Conservation (phyloP, 2,888 invertebrate species). For the Ctena decussata region DNA sequence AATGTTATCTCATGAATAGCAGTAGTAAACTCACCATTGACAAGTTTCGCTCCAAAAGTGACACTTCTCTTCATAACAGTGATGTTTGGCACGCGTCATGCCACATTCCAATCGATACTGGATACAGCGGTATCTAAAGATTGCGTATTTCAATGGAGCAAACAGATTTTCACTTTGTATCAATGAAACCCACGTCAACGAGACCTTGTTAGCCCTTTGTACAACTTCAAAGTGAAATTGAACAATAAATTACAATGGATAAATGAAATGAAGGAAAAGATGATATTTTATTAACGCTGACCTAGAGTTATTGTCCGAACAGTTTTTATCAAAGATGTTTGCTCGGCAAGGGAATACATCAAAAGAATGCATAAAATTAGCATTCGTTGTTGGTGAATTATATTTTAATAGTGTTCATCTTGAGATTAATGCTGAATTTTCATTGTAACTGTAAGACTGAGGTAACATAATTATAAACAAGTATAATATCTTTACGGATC, state of each 20-base stretch:
- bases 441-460: too few species aligned
- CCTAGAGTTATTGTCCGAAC: background rate
- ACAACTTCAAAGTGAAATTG: background rate
- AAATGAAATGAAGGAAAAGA: background rate
- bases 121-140: background rate
- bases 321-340: background rate
- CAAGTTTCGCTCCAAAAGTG: too few species aligned
- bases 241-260: background rate
- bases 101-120: background rate
- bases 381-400: background rate
- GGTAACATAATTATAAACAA: too few species aligned
- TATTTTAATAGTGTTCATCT: background rate
- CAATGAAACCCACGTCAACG: background rate
- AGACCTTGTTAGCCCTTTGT: background rate
- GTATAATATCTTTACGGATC: too few species aligned
- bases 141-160: background rate
- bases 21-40: too few species aligned
- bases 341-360: background rate
- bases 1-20: too few species aligned
- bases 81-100: background rate
- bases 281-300: background rate
- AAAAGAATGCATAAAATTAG: background rate
- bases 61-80: too few species aligned
- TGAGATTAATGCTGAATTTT: too few species aligned
- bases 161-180: background rate